Evolutionary conservation across 2,797 vertebrate genomes (phyloP).

Genomic region (Myotis vivesi): DNA sequence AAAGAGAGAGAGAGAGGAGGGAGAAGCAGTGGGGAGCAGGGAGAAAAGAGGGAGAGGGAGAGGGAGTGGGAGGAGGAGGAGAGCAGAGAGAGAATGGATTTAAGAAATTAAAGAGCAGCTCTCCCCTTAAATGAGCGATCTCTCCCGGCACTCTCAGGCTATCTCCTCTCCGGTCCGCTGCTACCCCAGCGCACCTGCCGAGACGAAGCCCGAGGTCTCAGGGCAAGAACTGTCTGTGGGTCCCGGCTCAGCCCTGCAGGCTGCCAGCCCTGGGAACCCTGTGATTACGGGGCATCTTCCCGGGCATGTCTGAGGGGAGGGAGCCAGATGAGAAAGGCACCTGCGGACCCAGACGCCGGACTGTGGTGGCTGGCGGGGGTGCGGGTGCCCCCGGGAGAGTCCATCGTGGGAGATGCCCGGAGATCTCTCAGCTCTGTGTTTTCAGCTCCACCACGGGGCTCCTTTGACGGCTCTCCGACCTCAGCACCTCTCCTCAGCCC

Average conservation of each 20-base stretch:
- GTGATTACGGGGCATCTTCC: not conserved
- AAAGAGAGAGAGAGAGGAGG: no score
- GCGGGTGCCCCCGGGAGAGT: fast-evolving
- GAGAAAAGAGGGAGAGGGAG: no score
- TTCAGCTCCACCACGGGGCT: not conserved
- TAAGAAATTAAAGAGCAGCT: not conserved
- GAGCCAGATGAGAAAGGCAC: not conserved
- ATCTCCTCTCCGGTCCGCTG: not conserved
- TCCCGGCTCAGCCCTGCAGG: not conserved
- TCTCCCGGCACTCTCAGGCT: not conserved
- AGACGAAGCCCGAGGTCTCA: not conserved
- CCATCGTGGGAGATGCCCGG: not conserved
- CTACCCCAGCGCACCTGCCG: not conserved
- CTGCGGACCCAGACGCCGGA: not conserved
- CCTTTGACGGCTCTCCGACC: not conserved
- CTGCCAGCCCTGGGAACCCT: not conserved
- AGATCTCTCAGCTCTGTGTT: not conserved
- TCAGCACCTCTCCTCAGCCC: not conserved
- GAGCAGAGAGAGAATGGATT: not conserved
- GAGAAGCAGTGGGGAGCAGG: not conserved
- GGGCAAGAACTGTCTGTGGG: not conserved
- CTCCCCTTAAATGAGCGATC: not conserved
- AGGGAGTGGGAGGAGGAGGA: not conserved
- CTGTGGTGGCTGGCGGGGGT: fast-evolving
- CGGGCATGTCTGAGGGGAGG: not conserved